phyloP scores from a whole-genome alignment of 2,888 invertebrate species.

The Trachelus stipa region DNA sequence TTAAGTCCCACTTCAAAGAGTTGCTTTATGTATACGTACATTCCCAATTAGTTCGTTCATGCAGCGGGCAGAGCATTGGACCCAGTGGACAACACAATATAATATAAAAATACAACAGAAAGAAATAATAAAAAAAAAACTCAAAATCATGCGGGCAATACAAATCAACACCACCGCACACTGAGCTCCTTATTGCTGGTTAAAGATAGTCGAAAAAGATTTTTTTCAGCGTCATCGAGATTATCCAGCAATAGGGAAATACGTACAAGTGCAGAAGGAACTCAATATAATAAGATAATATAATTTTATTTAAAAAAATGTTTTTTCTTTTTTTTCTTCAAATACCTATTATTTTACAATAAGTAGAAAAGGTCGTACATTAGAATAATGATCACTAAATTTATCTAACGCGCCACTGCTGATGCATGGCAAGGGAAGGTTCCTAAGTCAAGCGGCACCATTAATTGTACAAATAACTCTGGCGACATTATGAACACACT shows the following conservation, averaged over 20 bases:
- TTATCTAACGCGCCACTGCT: constrained; percentile 45
- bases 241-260: constrained; percentile 32
- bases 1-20: constrained; percentile 26
- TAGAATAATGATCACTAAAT: constrained; percentile 53
- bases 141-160: constrained; percentile 53
- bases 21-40: constrained; percentile 41
- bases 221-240: background rate
- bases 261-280: constrained; percentile 39
- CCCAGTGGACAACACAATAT: constrained; percentile 56
- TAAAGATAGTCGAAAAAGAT: background rate
- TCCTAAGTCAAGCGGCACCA: constrained; percentile 49
- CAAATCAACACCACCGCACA: constrained; percentile 35
- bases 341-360: constrained; percentile 57
- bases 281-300: constrained; percentile 42
- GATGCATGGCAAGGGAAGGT: constrained; percentile 42
- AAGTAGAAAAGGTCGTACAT: constrained; percentile 49
- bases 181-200: constrained; percentile 33
- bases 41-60: constrained; percentile 60
- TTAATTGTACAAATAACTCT: constrained; percentile 46
- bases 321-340: constrained; percentile 27
- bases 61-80: constrained; percentile 62
- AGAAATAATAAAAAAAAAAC: constrained; percentile 20
- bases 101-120: constrained; percentile 35
- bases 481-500: background rate
- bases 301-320: constrained; percentile 52